Evolutionary conservation across 53 echinoderm and acorn worm species (phyloP).

Genomic region (Holothuria scabra): DNA sequence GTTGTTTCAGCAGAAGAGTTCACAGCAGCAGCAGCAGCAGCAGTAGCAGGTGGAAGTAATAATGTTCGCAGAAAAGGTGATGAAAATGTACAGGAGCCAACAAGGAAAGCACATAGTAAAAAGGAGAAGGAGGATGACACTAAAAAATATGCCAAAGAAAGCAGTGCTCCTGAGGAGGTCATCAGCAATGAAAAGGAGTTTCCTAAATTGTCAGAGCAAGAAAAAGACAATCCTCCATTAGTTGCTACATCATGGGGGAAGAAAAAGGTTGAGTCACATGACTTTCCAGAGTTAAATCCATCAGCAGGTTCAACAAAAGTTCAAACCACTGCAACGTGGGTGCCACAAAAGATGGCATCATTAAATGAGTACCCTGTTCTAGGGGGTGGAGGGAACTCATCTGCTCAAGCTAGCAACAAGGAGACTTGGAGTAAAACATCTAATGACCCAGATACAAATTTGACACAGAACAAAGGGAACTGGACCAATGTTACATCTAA

Average conservation of each 20-base stretch:
- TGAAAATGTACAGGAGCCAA: background rate
- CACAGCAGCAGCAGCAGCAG: background rate
- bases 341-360: slow-evolving; percentile 2
- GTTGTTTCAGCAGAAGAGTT: background rate
- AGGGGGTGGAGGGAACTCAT: slow-evolving; percentile 9
- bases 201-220: slow-evolving; percentile 20
- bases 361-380: slow-evolving; percentile 15
- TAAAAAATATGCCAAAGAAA: background rate
- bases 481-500: background rate
- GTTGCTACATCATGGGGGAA: background rate
- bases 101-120: background rate
- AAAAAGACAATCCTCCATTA: background rate
- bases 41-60: background rate
- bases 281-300: slow-evolving; percentile 28
- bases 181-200: slow-evolving; percentile 25
- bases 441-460: no score
- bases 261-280: background rate
- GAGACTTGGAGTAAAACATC: no score
- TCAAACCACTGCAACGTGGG: background rate
- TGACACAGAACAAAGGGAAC: no score
- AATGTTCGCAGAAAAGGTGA: background rate
- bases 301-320: background rate
- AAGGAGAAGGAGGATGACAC: background rate
- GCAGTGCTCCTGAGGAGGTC: background rate
- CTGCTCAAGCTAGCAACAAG: background rate